Percentiles rank a stretch among this genome's conserved stretches.
Conservation (phyloP, 2,888 invertebrate genomes). For the Drosophila affinis region DNA sequence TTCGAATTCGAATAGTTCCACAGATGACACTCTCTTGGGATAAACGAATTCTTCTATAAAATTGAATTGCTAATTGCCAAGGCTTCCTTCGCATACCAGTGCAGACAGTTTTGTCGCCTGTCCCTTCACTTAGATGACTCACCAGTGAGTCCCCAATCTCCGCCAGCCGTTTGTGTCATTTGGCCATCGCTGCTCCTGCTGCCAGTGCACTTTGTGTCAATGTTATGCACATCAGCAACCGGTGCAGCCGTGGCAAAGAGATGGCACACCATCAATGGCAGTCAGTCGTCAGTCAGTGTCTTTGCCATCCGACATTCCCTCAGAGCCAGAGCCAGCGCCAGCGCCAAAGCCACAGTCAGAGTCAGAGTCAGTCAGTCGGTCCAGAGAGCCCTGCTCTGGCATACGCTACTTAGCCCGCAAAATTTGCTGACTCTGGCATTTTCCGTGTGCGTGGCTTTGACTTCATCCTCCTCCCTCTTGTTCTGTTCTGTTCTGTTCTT, state of each 20-base stretch:
- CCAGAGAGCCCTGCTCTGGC: background rate
- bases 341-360: slow-evolving; percentile 14
- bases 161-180: slow-evolving; percentile 7
- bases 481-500: background rate
- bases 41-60: background rate
- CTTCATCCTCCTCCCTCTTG: background rate
- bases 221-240: slow-evolving; percentile 75
- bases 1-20: background rate
- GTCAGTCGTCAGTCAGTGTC: slow-evolving; percentile 40
- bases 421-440: slow-evolving; percentile 59
- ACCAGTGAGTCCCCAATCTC: slow-evolving; percentile 1
- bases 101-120: slow-evolving; percentile 23
- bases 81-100: background rate
- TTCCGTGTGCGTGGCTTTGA: slow-evolving; percentile 32
- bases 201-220: slow-evolving; percentile 70
- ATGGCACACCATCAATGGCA: slow-evolving; percentile 55
- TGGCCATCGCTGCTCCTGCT: slow-evolving; percentile 14
- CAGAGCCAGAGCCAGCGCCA: background rate
- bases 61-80: background rate
- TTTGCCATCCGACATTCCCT: slow-evolving; percentile 20
- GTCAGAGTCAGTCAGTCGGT: slow-evolving; percentile 11
- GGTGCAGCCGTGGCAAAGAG: slow-evolving; percentile 6
- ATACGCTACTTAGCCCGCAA: slow-evolving; percentile 74
- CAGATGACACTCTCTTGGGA: background rate
- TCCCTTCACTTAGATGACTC: slow-evolving; percentile 2